Evolutionary conservation across 2,113 vertebrate genomes (phyloP).

Genomic region (Myiopsitta monachus): DNA sequence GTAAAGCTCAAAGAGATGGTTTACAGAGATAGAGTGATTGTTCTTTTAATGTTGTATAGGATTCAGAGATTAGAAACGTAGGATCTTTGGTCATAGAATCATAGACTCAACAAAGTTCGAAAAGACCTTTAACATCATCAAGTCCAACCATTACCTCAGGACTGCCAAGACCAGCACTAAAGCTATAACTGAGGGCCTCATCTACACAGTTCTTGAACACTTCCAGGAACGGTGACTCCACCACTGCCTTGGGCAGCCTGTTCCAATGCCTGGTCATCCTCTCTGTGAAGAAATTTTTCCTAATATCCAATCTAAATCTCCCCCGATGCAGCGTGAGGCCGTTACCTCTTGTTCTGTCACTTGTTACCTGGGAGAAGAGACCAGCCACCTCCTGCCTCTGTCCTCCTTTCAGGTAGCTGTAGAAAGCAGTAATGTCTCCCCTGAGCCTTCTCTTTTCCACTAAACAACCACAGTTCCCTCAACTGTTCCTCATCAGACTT

Average conservation of each 20-base stretch:
- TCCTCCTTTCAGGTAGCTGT: background rate
- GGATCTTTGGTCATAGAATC: background rate
- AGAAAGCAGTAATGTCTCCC: background rate
- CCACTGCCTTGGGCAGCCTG: background rate
- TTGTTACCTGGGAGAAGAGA: background rate
- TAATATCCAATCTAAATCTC: background rate
- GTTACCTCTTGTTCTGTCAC: background rate
- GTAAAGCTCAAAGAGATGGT: background rate
- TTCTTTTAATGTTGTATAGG: background rate
- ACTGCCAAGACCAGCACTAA: background rate
- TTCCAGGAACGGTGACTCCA: background rate
- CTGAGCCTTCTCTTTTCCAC: background rate
- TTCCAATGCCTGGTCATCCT: background rate
- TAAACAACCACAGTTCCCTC: background rate
- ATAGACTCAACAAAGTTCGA: background rate
- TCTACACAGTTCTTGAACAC: background rate
- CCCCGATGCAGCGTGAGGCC: background rate
- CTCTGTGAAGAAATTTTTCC: background rate
- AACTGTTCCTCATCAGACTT: background rate
- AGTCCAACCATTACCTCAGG: background rate
- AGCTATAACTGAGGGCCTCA: background rate
- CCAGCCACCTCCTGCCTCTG: background rate
- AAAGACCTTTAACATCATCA: background rate
- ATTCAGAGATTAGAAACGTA: background rate
- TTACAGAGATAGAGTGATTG: background rate